phyloP scores from a whole-genome alignment of 2,888 invertebrate genomes.

The Octonoba sinensis region DNA sequence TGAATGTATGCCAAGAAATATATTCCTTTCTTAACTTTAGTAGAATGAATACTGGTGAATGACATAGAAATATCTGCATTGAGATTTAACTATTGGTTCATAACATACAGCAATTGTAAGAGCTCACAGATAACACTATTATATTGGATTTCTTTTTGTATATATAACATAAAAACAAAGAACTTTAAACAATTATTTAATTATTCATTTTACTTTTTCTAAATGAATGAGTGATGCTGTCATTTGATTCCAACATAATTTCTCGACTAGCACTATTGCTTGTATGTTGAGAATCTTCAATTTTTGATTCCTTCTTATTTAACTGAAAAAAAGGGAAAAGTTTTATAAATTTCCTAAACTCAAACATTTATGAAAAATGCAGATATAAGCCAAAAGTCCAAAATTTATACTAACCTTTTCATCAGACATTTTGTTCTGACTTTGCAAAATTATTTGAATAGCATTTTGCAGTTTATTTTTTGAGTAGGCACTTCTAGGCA shows the following conservation, averaged over 20 bases:
- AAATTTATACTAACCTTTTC: background rate
- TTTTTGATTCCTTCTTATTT: constrained; percentile 35
- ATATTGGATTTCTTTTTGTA: too few species aligned
- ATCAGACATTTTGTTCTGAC: constrained; percentile 39
- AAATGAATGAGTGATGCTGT: constrained; percentile 14
- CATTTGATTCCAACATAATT: constrained; percentile 28
- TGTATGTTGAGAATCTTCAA: constrained; percentile 21
- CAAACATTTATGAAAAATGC: background rate
- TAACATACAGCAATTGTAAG: too few species aligned
- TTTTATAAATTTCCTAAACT: background rate
- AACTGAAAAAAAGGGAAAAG: constrained; percentile 14
- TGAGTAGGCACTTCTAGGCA: constrained; percentile 37
- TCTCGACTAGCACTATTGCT: constrained; percentile 41
- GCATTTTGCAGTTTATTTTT: constrained; percentile 50
- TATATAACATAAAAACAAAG: too few species aligned
- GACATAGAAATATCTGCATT: too few species aligned
- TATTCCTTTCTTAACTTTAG: too few species aligned
- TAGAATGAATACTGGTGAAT: too few species aligned
- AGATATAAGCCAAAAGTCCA: background rate
- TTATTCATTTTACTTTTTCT: constrained; percentile 29
- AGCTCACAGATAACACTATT: too few species aligned
- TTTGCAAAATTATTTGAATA: constrained; percentile 51
- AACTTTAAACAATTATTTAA: too few species aligned
- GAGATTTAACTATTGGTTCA: too few species aligned
- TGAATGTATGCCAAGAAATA: too few species aligned